Percentiles rank a stretch among this genome's conserved stretches.
Evolutionary conservation across 2,888 invertebrate genomes (phyloP).

Genomic region (Eilema caniola): DNA sequence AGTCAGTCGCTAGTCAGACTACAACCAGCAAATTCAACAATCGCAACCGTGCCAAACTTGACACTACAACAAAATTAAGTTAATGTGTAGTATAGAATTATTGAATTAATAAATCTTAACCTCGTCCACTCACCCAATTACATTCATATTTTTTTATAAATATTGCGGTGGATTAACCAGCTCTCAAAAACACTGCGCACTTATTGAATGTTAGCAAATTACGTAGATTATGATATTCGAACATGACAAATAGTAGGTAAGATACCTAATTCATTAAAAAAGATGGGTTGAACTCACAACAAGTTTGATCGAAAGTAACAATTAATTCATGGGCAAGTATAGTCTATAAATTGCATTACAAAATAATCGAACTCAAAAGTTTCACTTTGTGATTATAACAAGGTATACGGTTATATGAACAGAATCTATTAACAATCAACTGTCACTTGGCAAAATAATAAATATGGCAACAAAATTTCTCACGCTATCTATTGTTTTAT

Average conservation of each 20-base stretch:
- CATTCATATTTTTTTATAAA: no score
- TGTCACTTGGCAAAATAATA: constrained; percentile 31
- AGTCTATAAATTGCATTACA: neutral
- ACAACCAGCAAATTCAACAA: no score
- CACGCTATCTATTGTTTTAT: neutral
- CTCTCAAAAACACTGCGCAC: neutral
- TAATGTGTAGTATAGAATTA: no score
- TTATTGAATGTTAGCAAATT: neutral
- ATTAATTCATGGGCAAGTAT: neutral
- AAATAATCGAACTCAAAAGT: neutral
- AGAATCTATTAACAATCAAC: constrained; percentile 38
- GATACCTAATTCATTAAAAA: neutral
- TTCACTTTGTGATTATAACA: constrained; percentile 30
- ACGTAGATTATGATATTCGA: no score
- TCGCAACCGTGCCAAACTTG: no score
- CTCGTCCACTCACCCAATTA: no score
- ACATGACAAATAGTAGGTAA: no score
- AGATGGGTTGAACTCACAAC: neutral
- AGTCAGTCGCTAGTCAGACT: no score
- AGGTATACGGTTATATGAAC: constrained; percentile 32
- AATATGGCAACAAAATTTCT: neutral
- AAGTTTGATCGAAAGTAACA: neutral
- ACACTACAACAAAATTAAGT: no score
- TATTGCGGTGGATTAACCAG: no score
- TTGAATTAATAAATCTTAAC: no score